Base-by-base conservation (phyloP, 2,888 invertebrate species). In the Molorchus minor region DNA sequence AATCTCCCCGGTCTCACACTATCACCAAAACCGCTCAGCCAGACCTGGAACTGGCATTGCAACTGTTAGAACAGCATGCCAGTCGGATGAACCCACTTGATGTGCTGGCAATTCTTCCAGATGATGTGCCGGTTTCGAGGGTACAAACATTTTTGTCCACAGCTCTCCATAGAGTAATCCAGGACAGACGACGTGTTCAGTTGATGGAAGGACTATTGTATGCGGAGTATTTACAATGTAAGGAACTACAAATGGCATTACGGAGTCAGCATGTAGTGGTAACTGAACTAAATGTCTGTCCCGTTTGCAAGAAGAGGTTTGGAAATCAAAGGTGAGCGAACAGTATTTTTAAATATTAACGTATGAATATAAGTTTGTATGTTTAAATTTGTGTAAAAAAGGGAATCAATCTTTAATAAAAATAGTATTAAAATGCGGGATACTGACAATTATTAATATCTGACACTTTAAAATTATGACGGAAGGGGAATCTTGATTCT, bases 251-350 rank as follows among this genome's bases (percentile, higher is more conserved):
- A 68, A 88, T 93, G 78, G 87, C 87, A 70, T 88, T 91, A 72
- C 92, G 96, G 79, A 90, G 91, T 1, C 90, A 92, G 75, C 90
- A 88, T 74, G 89, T 97, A 43, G 82, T 91, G 1, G 89, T 98
- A 68, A 93, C 90, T 13, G 96, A 96, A 69, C 88, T 90, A 71
- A 93, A 92, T 75, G 88, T 93, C 53, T 98, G 98, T 79, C 88
- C 90, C 0, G 93, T 93, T 1, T 98, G 98, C 80, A 93, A 91
- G 77, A 98, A 98, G 77, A 86, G 94, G 55, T 97, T 98, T 80
- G 92, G 92, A 13, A 94, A 93, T 80, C 93, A 94, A 82, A 94
- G 91, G 91, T 91, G 54, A 55, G 33, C 3, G 8, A 7, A 3
- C 10, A 21, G 25, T 25, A 8, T 25, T 3, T 25, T 25, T 25